Percentiles rank a stretch among this genome's conserved stretches.
Evolutionary conservation across 2,888 invertebrate genomes (phyloP).

Genomic region (Coleophora deauratella): DNA sequence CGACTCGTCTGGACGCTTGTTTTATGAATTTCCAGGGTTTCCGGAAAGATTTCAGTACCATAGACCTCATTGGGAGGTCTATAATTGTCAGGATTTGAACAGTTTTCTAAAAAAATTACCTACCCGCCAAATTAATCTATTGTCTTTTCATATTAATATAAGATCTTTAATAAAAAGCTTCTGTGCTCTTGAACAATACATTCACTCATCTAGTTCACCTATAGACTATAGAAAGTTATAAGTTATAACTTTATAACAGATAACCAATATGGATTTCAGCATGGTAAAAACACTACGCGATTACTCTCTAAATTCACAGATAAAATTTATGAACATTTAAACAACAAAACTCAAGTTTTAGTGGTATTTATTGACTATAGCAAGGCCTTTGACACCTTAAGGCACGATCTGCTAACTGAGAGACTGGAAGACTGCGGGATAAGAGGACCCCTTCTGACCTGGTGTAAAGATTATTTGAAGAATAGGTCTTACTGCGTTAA

Average conservation of each 20-base stretch:
- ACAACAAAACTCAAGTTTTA: slow-evolving; percentile 12
- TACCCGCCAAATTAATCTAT: background rate
- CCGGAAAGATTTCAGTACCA: too few species aligned
- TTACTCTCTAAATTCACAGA: slow-evolving; percentile 7
- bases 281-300: background rate
- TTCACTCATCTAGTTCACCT: too few species aligned
- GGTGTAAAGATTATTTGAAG: slow-evolving; percentile 13
- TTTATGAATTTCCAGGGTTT: too few species aligned
- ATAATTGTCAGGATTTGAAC: background rate
- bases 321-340: slow-evolving; percentile 5
- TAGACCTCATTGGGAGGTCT: too few species aligned
- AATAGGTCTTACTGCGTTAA: slow-evolving; percentile 9
- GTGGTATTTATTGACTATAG: slow-evolving; percentile 14
- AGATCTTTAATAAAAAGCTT: too few species aligned
- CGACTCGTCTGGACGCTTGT: too few species aligned
- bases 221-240: too few species aligned
- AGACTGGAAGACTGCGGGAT: slow-evolving; percentile 11
- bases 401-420: slow-evolving; percentile 8
- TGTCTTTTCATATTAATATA: background rate
- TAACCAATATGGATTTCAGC: slow-evolving; percentile 1
- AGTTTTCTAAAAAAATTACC: background rate
- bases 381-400: slow-evolving; percentile 14
- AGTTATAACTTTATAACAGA: background rate
- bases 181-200: too few species aligned
- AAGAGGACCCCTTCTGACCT: slow-evolving; percentile 11